Evolutionary conservation across 2,797 vertebrate genomes (phyloP).

Genomic region (Oryzias dopingdopingensis): DNA sequence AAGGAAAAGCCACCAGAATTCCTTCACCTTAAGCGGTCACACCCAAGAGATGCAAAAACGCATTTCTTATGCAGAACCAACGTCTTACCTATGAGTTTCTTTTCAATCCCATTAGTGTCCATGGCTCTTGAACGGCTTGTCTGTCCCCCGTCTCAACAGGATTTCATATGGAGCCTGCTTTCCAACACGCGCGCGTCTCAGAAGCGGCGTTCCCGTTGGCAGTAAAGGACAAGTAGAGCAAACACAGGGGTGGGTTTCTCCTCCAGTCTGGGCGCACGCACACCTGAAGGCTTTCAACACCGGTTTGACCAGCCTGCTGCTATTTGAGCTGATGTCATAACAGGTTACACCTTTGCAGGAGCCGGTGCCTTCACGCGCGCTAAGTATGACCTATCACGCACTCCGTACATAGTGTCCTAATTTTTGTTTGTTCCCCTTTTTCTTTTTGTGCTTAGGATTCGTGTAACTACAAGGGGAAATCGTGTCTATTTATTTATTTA

Average conservation of each 20-base stretch:
- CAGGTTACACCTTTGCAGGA: constrained; percentile 29
- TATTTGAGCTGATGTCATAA: constrained; percentile 61
- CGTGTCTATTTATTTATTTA: too few species aligned
- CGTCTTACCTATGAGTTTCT: constrained; percentile 51
- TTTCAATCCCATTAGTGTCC: constrained; percentile 60
- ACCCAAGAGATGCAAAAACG: neutral
- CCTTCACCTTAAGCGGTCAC: neutral
- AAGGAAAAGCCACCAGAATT: too few species aligned
- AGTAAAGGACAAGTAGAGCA: neutral
- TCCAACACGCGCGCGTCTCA: too few species aligned
- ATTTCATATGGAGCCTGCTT: neutral
- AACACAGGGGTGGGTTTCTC: constrained; percentile 26
- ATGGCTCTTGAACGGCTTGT: constrained; percentile 31
- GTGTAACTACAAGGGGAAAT: too few species aligned
- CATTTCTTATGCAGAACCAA: neutral
- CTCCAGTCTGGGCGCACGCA: constrained; percentile 11
- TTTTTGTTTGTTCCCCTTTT: neutral
- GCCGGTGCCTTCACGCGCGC: neutral
- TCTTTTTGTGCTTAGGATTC: neutral
- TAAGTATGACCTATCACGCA: too few species aligned
- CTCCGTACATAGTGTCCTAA: neutral
- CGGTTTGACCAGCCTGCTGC: constrained; percentile 64
- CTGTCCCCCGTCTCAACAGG: neutral
- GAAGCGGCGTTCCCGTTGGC: too few species aligned
- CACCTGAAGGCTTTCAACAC: constrained; percentile 46